Base-by-base conservation (phyloP, 2,888 invertebrate genomes). In the Salpingus planirostris region DNA sequence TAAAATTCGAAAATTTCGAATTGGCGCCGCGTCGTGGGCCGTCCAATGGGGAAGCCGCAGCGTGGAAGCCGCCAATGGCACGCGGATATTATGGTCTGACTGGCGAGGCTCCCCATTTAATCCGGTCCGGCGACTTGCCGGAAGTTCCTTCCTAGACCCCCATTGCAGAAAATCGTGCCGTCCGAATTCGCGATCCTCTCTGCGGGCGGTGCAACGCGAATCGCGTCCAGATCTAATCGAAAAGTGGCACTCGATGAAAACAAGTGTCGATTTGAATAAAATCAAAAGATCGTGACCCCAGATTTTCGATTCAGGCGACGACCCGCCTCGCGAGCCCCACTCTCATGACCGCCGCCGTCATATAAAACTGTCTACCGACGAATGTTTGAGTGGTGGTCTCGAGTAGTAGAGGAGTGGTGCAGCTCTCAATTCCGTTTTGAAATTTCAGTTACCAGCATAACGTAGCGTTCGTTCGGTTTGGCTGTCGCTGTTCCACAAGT, bases 331-430 rank as follows among this genome's bases (percentile, higher is more conserved):
- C 15, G 31, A 38, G 31, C 39, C 39, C 39, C 39, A 39, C 39
- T 39, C 39, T 35, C 29, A 31, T 33, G 29, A 39, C 27, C 29
- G 32, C 29, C 29, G 29, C 35, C 36, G 29, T 35, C 31, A 27
- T 39, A 39, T 36, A 39, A 39, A 35, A 39, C 35, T 29, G 22
- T 29, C 30, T 39, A n/a, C n/a, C n/a, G n/a, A n/a, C n/a, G n/a
- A 32, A 32, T 36, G 30, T 27, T 31, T 29, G 30, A 32, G 32
- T 36, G 29, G 24, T 29, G 13, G 27, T 24, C 29, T 32, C 12
- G 27, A 30, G 32, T 27, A 18, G 23, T 22, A 23, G 24, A 33
- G 33, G 27, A 39, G 12, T 24, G 15, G 21, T n/a, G n/a, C n/a
- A n/a, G n/a, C n/a, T n/a, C n/a, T n/a, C n/a, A n/a, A n/a, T n/a